These are phyloP conservation scores for Drosophila histrio DNA, from an alignment of 2,888 invertebrate genomes.

Conservation along the genomic window DNA sequence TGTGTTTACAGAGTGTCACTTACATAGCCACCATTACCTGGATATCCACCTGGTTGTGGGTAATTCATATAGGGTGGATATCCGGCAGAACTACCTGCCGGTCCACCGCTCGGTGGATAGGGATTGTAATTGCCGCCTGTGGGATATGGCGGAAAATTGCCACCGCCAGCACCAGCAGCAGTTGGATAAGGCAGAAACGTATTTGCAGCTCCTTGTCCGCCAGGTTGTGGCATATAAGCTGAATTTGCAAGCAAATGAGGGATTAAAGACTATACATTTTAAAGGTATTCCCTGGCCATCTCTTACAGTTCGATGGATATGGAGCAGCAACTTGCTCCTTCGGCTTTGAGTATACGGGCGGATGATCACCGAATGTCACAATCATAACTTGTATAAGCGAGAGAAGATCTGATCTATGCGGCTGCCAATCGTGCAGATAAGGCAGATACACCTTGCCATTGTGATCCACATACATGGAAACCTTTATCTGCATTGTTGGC, in stretches of 20 bases:
- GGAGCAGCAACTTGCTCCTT: slow-evolving; percentile 85
- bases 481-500: slow-evolving; percentile 96
- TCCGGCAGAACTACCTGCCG: slow-evolving; percentile 79
- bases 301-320: slow-evolving; percentile 84
- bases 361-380: slow-evolving; percentile 96
- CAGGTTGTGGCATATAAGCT: slow-evolving; percentile 85
- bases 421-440: slow-evolving; percentile 97
- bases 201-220: slow-evolving; percentile 57
- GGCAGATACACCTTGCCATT: slow-evolving; percentile 98
- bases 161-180: slow-evolving; percentile 61
- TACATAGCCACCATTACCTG: slow-evolving; percentile 72
- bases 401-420: slow-evolving; percentile 91
- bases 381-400: slow-evolving; percentile 96
- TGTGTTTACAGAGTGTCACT: not conserved
- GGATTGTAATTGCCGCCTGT: slow-evolving; percentile 81
- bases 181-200: slow-evolving; percentile 86
- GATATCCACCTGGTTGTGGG: slow-evolving; percentile 72
- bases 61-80: slow-evolving; percentile 86
- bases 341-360: slow-evolving; percentile 94
- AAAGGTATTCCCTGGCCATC: not conserved
- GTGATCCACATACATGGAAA: slow-evolving; percentile 96
- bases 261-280: too few species aligned
- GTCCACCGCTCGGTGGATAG: slow-evolving; percentile 81
- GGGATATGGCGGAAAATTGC: slow-evolving; percentile 84
- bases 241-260: not conserved